Base-by-base conservation (phyloP, 2,888 invertebrate species). In the Monoplex corrugatus region DNA sequence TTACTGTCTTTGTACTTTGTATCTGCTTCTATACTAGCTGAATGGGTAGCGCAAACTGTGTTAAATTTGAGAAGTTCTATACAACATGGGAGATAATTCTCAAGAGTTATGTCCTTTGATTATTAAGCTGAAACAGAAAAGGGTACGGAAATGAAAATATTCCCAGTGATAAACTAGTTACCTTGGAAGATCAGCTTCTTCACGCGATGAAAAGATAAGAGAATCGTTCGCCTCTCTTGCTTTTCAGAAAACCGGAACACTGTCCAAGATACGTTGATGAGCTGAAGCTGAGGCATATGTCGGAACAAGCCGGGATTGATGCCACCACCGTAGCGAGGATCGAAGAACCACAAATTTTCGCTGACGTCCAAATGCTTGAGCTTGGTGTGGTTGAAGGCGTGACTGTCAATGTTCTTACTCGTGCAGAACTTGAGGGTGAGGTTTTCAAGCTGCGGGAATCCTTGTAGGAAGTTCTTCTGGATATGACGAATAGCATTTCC, bases 341-440 rank as follows among this genome's bases (percentile, higher is more conserved):
- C 87, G 57, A 87, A 87, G 87, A 87, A 87, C 87, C 87, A 87
- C 80, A 87, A 23, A 28, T 78, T 87, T 75, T 87, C 87, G 38
- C 87, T 87, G 78, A 87, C 78, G 50, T 87, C 80, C 32, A 87
- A 50, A 38, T 50, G 50, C 32, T 50, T 43, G 28, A 87, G 45
- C 38, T 50, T 50, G 13, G 87, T 50, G n/a, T 87, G 87, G 87
- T 87, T 87, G 78, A 87, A 87, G 19, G 87, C 87, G 44, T 45
- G 38, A 19, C 78, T 38, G 80, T 87, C 87, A 10, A 87, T 78
- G 0, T 8, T n/a, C 45, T 75, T 78, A 75, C 78, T 87, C 45
- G 50, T 87, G 80, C 87, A 87, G 50, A 78, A 78, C 45, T 57
- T 45, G 6, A 50, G 78, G 32, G 19, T 45, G 38, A 87, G 78